These are phyloP conservation scores for Ceratoteleas bidentatus DNA, from an alignment of 1,140 invertebrate genomes.

Conservation along the genomic window DNA sequence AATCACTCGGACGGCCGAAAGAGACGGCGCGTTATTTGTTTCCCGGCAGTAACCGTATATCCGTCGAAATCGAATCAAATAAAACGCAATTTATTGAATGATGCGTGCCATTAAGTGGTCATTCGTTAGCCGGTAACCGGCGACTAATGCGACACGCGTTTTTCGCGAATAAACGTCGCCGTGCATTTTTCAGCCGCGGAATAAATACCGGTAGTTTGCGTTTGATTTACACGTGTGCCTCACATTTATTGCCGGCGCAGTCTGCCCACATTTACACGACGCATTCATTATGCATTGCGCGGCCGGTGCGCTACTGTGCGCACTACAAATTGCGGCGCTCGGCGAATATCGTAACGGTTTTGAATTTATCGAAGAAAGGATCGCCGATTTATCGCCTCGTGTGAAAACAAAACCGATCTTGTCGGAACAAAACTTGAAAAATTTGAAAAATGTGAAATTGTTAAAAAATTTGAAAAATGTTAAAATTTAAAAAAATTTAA, in stretches of 20 bases:
- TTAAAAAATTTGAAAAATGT: no score
- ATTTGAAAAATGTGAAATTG: no score
- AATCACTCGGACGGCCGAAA: no score
- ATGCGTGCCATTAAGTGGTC: conserved; percentile 5
- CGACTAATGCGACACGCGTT: no score
- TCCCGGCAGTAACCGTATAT: conserved; percentile 22
- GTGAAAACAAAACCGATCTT: conserved; percentile 15
- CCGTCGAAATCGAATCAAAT: conserved; percentile 1
- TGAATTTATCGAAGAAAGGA: conserved; percentile 40
- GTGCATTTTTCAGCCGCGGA: conserved; percentile 2
- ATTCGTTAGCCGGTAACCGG: conserved; percentile 6
- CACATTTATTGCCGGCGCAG: conserved; percentile 19
- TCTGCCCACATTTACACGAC: conserved; percentile 24
- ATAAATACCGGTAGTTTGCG: conserved; percentile 24
- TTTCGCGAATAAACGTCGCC: conserved; percentile 22
- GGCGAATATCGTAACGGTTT: conserved; percentile 57
- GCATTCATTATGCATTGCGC: conserved; percentile 54
- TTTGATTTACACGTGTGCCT: conserved; percentile 43
- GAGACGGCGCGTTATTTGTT: no score
- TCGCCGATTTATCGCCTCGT: conserved; percentile 31
- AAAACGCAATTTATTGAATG: conserved; percentile 13
- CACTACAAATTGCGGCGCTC: conserved; percentile 37
- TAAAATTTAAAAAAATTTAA: no score
- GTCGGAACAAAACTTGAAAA: conserved; percentile 10
- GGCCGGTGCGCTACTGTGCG: conserved; percentile 40